These are phyloP conservation scores for Bembecia ichneumoniformis DNA, from an alignment of 2,888 invertebrate genomes.

Conservation along the genomic window DNA sequence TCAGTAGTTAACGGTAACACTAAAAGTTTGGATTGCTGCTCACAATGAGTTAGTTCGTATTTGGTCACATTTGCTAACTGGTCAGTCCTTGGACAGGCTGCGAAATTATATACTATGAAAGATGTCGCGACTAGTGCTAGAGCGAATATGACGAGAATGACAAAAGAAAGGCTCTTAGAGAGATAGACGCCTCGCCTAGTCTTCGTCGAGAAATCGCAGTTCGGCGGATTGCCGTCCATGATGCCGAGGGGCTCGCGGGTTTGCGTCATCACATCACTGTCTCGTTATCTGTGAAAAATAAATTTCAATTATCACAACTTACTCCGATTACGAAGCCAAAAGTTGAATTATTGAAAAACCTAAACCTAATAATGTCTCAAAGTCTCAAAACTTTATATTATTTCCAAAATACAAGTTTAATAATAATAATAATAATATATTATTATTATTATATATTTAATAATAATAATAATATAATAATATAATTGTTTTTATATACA, in stretches of 20 bases:
- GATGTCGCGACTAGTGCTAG: slow-evolving; percentile 79
- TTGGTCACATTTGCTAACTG: slow-evolving; percentile 58
- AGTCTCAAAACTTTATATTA: too few species aligned
- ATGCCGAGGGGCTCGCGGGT: slow-evolving; percentile 64
- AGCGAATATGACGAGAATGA: slow-evolving; percentile 75
- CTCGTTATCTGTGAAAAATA: slow-evolving; percentile 48
- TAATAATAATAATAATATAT: too few species aligned
- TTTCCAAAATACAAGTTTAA: too few species aligned
- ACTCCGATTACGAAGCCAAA: too few species aligned
- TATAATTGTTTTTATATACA: background rate
- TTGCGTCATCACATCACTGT: slow-evolving; percentile 64
- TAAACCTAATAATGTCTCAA: too few species aligned
- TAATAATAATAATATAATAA: background rate
- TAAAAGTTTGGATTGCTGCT: slow-evolving; percentile 40
- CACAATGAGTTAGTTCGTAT: slow-evolving; percentile 51
- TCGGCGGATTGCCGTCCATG: slow-evolving; percentile 74
- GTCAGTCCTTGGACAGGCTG: slow-evolving; percentile 74
- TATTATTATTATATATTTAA: background rate
- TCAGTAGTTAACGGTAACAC: slow-evolving; percentile 56
- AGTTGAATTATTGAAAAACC: too few species aligned
- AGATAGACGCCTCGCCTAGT: slow-evolving; percentile 74
- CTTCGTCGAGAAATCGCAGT: slow-evolving; percentile 76
- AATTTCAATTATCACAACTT: background rate
- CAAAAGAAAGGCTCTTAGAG: slow-evolving; percentile 75
- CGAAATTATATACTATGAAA: slow-evolving; percentile 82